These are phyloP conservation scores for Drosophila borborema DNA, from an alignment of 2,888 invertebrate genomes.

Conservation along the genomic window DNA sequence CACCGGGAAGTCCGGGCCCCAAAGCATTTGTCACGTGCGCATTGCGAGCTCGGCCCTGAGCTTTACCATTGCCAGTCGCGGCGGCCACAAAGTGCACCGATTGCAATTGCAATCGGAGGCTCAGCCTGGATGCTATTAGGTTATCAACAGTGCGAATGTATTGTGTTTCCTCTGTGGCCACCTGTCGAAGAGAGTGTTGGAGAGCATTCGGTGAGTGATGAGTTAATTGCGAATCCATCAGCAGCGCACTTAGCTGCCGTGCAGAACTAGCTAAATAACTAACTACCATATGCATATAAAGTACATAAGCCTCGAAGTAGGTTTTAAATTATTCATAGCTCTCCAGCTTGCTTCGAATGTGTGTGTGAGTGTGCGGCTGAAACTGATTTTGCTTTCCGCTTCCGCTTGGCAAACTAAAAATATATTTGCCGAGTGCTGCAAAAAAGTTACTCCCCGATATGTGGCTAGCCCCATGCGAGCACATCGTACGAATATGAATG, in stretches of 20 bases:
- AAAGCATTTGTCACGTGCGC: constrained; percentile 66
- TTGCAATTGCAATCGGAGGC: constrained; percentile 84
- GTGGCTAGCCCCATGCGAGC: constrained; percentile 10
- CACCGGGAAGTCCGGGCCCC: constrained; percentile 49
- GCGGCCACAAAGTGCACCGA: constrained; percentile 83
- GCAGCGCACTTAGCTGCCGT: neutral
- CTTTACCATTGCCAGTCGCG: constrained; percentile 45
- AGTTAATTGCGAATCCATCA: constrained; percentile 27
- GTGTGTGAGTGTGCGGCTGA: constrained; percentile 37
- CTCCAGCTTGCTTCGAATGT: constrained; percentile 10
- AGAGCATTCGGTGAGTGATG: constrained; percentile 12
- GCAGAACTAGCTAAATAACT: constrained; percentile 4
- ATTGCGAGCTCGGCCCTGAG: constrained; percentile 51
- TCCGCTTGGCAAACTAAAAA: constrained; percentile 68
- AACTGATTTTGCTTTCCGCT: constrained; percentile 76
- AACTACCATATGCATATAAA: constrained; percentile 40
- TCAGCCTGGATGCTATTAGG: constrained; percentile 84
- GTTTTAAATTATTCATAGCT: constrained; percentile 70
- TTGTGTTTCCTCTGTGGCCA: constrained; percentile 83
- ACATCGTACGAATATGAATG: constrained; percentile 60
- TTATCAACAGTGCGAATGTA: constrained; percentile 84
- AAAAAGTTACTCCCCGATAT: constrained; percentile 53
- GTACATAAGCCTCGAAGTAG: constrained; percentile 43
- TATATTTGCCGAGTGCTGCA: constrained; percentile 45
- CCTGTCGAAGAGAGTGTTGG: constrained; percentile 64